These are phyloP conservation scores for Martes martes DNA, from an alignment of 2,113 vertebrate species.

Conservation along the genomic window DNA sequence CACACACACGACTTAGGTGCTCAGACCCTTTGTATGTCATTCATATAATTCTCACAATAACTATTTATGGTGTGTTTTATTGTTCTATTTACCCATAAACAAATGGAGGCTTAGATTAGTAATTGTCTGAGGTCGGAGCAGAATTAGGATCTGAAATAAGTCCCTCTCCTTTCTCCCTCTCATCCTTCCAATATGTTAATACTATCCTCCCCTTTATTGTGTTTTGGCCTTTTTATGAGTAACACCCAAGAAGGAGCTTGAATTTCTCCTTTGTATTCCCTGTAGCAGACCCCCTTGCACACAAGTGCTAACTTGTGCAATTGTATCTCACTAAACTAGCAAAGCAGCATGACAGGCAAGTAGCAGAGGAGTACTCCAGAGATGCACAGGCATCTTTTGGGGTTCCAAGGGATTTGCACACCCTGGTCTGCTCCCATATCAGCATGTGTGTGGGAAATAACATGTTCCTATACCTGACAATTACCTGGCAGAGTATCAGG, in stretches of 20 bases:
- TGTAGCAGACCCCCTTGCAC: neutral
- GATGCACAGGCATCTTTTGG: neutral
- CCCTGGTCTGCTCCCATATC: neutral
- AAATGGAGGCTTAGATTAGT: neutral
- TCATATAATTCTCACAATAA: neutral
- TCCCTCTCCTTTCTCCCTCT: neutral
- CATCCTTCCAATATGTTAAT: neutral
- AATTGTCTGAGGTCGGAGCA: neutral
- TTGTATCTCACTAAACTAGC: neutral
- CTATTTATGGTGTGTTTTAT: neutral
- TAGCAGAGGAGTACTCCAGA: neutral
- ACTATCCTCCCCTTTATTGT: neutral
- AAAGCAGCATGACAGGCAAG: neutral
- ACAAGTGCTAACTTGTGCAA: rapidly evolving
- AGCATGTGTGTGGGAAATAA: rapidly evolving
- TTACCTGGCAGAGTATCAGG: neutral
- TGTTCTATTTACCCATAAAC: neutral
- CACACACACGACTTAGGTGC: neutral
- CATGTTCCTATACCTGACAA: neutral
- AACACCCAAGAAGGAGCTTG: neutral
- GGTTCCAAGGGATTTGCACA: neutral
- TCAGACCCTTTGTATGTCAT: neutral
- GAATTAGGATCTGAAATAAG: neutral
- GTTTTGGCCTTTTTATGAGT: neutral
- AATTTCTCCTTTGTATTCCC: neutral